A percentile compares a stretch with the other conserved stretches of the same genome.
Evolutionary conservation across 2,113 vertebrate genomes (phyloP).

Genomic region (Oreochromis tanganicae): DNA sequence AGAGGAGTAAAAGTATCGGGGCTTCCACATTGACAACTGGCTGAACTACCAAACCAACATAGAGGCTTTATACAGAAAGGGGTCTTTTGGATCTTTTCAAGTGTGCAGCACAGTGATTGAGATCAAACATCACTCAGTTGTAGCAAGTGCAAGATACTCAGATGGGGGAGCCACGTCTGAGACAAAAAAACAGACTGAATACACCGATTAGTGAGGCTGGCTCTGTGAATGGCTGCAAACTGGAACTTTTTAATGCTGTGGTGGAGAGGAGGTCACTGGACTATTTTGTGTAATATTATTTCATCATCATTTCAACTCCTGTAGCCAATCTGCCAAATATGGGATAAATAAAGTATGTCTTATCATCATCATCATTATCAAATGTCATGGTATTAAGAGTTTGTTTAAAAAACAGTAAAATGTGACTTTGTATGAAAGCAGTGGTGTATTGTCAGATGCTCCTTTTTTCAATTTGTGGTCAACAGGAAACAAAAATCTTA

Average conservation of each 20-base stretch:
- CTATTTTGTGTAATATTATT: too few species aligned
- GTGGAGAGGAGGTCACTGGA: too few species aligned
- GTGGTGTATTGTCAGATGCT: fast-evolving
- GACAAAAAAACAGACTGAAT: neutral
- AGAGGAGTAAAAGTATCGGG: neutral
- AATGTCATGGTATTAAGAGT: neutral
- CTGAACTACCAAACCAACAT: neutral
- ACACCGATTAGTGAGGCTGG: fast-evolving
- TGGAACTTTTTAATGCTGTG: too few species aligned
- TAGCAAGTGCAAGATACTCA: fast-evolving
- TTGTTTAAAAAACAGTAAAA: neutral
- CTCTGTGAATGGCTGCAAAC: neutral
- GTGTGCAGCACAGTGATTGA: neutral
- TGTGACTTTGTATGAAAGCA: fast-evolving
- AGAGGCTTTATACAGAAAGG: neutral
- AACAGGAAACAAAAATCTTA: neutral
- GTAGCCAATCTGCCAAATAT: neutral
- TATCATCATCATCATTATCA: neutral
- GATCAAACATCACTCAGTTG: neutral
- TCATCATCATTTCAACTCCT: too few species aligned
- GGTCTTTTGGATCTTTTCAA: neutral
- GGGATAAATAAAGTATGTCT: neutral
- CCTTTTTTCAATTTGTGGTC: neutral
- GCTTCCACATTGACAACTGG: neutral
- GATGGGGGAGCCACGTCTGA: neutral